Base-by-base conservation (phyloP, 2,888 invertebrate genomes). In the Pheosia gnoma region DNA sequence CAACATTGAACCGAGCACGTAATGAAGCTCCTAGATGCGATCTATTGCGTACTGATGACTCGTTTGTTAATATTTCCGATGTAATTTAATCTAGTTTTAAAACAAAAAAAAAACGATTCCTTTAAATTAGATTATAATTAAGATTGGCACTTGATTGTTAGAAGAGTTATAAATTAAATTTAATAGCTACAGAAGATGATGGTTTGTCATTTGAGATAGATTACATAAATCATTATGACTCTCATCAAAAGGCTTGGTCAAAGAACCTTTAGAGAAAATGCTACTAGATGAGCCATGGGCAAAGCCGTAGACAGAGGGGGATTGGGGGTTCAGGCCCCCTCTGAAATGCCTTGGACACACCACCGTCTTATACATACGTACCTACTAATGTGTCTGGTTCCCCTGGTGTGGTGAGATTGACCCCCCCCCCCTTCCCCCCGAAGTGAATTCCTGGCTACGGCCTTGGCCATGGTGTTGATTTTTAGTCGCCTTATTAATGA, bases 1-100 rank as follows among this genome's bases (percentile, higher is more conserved):
- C 71, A 71, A 64, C 68, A 72, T 65, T 67, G 61, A 67, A 67
- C 66, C 63, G 62, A 65, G 62, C 63, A 57, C 62, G 67, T 81
- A 83, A 81, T 80, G 78, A 80, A 81, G 74, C 70, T 72, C 77
- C 78, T 78, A 78, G 62, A 77, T 76, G 79, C 79, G 83, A 79
- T 71, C 71, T 71, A 80, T 74, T 67, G 65, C 57, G 55, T 49
- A 39, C 39, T 55, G 55, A 55, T 55, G 55, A 55, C 39, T 55
- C 55, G 55, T 54, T 47, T 61, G 45, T 57, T 57, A 58, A 41
- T 13, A 47, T 58, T n/a, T 38, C 51, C 10, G 10, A 38, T 49
- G 51, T 47, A 57, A 55, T 55, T 54, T 54, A 54, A 38, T 54
- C 38, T 38, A 9, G 38, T 52, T 52, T 25, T 25, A n/a, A 4